phyloP scores from a whole-genome alignment of 2,888 invertebrate genomes.

The Trachelus troglodyta region DNA sequence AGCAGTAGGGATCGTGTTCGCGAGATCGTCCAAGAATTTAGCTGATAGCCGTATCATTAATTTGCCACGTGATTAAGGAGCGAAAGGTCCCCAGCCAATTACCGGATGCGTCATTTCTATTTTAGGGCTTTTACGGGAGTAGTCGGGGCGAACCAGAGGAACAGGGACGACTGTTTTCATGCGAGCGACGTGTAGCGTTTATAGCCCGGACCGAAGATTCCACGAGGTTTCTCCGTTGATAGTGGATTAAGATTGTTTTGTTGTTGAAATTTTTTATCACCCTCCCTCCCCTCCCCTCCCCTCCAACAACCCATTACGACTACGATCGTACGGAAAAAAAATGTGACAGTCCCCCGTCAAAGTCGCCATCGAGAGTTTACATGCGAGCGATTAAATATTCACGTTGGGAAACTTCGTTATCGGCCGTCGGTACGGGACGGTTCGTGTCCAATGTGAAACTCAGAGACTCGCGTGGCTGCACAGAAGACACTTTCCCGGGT shows the following conservation, averaged over 20 bases:
- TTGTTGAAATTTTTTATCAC: not conserved
- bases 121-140: conserved; percentile 40
- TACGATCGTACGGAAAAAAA: not conserved
- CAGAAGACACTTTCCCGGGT: not conserved
- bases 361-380: not conserved
- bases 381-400: not conserved
- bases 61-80: conserved; percentile 38
- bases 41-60: not conserved
- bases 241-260: not conserved
- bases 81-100: conserved; percentile 38
- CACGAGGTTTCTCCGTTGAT: not conserved
- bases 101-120: conserved; percentile 54
- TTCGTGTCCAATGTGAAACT: conserved; percentile 18
- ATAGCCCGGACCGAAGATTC: not conserved
- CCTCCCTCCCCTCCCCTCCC: not conserved
- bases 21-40: not conserved
- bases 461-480: not conserved
- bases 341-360: not conserved
- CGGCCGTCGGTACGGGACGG: not conserved
- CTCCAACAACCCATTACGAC: not conserved
- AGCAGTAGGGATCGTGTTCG: not conserved
- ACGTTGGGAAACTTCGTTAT: not conserved
- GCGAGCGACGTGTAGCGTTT: not conserved
- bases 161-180: not conserved
- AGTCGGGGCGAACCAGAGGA: not conserved